Percentiles rank a stretch among this genome's conserved stretches.
Evolutionary conservation across 2,113 vertebrate genomes (phyloP).

Genomic region (Rhynchomys soricoides): DNA sequence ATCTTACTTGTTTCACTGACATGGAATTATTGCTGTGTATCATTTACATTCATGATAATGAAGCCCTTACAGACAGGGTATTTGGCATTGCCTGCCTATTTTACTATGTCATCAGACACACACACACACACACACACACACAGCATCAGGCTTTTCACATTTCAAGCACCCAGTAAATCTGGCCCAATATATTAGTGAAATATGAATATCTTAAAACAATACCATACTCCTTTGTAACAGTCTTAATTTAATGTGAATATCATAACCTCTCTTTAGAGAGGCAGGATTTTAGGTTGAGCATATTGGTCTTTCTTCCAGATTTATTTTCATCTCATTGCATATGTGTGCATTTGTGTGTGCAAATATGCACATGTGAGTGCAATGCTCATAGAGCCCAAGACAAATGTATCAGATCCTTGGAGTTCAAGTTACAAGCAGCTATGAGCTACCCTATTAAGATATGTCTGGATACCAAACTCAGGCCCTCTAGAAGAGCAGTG

Average conservation of each 20-base stretch:
- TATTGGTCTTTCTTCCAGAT: not conserved
- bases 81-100: not conserved
- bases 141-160: not conserved
- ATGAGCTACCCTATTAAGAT: not conserved
- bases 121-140: too few relatives aligned
- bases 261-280: not conserved
- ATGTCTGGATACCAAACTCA: not conserved
- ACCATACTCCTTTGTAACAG: not conserved
- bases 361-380: not conserved
- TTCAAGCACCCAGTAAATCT: constrained; percentile 2
- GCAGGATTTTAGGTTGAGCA: not conserved
- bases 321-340: too few relatives aligned
- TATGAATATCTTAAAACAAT: constrained; percentile 13
- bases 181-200: constrained; percentile 22
- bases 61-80: not conserved
- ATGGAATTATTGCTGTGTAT: not conserved
- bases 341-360: not conserved
- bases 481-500: not conserved
- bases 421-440: not conserved
- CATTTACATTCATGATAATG: not conserved
- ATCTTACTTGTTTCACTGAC: not conserved
- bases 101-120: not conserved
- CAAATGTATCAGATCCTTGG: not conserved
- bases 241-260: not conserved
- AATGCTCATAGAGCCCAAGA: not conserved